Conservation (phyloP, 1,140 invertebrate genomes). For the Physella acuta region DNA sequence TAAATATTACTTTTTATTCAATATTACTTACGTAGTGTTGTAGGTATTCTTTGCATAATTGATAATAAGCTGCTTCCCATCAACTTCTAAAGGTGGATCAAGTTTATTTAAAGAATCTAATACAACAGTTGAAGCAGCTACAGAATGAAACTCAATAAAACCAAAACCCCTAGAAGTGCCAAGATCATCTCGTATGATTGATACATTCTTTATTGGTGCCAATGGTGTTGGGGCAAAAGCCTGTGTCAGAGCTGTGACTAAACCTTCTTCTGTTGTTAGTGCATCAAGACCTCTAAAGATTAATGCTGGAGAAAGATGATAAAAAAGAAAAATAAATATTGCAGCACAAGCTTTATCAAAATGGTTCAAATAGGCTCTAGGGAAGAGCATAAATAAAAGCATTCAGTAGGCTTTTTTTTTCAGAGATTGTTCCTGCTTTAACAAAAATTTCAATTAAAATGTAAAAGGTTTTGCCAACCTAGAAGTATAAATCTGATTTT, state of each 20-base stretch:
- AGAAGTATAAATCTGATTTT: too few relatives aligned
- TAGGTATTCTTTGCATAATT: conserved; percentile 60
- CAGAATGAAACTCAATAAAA: conserved; percentile 69
- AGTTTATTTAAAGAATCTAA: conserved; percentile 48
- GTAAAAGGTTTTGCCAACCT: not conserved
- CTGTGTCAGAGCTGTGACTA: conserved; percentile 69
- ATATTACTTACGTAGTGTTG: conserved; percentile 53
- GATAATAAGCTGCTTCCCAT: conserved; percentile 58
- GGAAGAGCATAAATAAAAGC: too few relatives aligned
- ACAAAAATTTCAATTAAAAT: not conserved
- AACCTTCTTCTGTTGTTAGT: conserved; percentile 80
- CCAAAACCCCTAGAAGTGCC: conserved; percentile 68
- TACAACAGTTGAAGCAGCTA: conserved; percentile 78
- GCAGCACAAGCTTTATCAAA: not conserved
- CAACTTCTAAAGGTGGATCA: conserved; percentile 54
- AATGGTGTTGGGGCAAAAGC: conserved; percentile 61
- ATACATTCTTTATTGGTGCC: conserved; percentile 75
- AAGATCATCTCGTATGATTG: conserved; percentile 80
- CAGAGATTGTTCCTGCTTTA: too few relatives aligned
- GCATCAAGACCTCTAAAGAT: conserved; percentile 83
- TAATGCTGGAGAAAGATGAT: conserved; percentile 66
- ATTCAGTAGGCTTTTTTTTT: too few relatives aligned
- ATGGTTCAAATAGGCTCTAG: too few relatives aligned
- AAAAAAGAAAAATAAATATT: not conserved
- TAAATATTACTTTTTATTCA: too few relatives aligned